Conservation (phyloP, 2,113 vertebrate species). For the Austrofundulus limnaeus region DNA sequence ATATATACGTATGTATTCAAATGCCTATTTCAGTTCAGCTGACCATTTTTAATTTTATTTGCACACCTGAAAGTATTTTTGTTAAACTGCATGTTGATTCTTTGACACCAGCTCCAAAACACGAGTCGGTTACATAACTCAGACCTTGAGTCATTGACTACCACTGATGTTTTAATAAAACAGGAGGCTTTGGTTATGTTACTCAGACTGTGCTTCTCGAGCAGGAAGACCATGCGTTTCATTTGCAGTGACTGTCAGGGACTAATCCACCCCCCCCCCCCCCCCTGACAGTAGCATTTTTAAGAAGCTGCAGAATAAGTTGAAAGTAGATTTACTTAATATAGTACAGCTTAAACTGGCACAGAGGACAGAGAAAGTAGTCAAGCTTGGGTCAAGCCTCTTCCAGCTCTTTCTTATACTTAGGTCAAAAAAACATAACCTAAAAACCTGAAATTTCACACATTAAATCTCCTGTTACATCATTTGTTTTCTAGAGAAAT, state of each 20-base stretch:
- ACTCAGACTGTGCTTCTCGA: conserved; percentile 15
- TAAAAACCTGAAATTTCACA: conserved; percentile 55
- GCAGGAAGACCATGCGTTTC: conserved; percentile 45
- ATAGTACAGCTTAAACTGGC: conserved; percentile 60
- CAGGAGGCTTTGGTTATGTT: conserved; percentile 28
- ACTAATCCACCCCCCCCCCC: conserved; percentile 52
- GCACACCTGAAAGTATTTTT: conserved; percentile 1
- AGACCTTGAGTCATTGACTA: conserved; percentile 14
- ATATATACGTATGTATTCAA: no score
- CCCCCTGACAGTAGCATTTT: conserved; percentile 51
- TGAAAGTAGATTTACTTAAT: conserved; percentile 66
- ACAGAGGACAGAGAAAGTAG: conserved; percentile 39
- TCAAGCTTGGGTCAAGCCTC: conserved; percentile 52
- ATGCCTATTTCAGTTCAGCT: no score
- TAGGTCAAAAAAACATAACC: conserved; percentile 42
- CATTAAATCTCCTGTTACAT: conserved; percentile 53
- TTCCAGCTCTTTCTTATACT: conserved; percentile 41
- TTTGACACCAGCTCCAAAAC: conserved; percentile 12
- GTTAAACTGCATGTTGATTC: not conserved
- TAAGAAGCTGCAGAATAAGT: conserved; percentile 60
- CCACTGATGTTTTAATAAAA: conserved; percentile 20
- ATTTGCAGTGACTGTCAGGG: conserved; percentile 43
- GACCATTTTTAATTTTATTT: not conserved
- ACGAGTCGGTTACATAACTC: conserved; percentile 25
- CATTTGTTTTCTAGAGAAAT: conserved; percentile 35